Evolutionary conservation across 2,797 vertebrate species (phyloP).

Genomic region (Spizella passerina): DNA sequence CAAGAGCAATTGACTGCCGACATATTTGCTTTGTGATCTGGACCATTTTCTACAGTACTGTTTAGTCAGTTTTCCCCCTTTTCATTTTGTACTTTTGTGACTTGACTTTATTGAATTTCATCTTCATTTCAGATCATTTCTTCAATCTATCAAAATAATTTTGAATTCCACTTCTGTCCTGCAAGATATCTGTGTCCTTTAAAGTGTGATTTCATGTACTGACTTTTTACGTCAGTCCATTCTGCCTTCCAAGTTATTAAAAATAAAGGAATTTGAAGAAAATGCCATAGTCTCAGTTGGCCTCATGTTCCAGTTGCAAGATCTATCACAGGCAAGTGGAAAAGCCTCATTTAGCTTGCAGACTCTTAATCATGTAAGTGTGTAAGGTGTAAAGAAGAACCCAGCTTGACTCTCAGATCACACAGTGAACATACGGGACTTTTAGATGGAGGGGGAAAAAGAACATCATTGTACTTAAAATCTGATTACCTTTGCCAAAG

Average conservation of each 20-base stretch:
- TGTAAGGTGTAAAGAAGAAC: conserved; percentile 34
- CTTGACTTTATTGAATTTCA: background rate
- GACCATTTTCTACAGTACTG: background rate
- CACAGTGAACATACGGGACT: background rate
- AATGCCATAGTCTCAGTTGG: background rate
- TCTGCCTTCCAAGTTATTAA: conserved; percentile 8
- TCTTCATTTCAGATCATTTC: background rate
- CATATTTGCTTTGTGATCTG: background rate
- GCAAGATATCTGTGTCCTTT: background rate
- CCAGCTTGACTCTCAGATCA: conserved; percentile 30
- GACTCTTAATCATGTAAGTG: conserved; percentile 9
- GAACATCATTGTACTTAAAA: conserved; percentile 17
- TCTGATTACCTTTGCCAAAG: conserved; percentile 3
- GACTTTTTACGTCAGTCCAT: background rate
- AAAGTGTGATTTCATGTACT: background rate
- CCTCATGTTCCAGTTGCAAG: background rate
- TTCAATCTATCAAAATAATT: background rate
- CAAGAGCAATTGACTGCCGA: background rate
- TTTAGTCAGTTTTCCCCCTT: background rate
- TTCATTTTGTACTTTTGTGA: background rate
- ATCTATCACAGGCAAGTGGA: background rate
- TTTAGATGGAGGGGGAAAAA: background rate
- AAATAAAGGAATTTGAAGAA: conserved; percentile 25
- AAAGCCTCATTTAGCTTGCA: conserved; percentile 19
- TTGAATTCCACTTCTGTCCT: background rate